Evolutionary conservation across 2,888 invertebrate species (phyloP), one percentile per base, ranked within the genome.

Genomic region (Apamea epomidion): DNA sequence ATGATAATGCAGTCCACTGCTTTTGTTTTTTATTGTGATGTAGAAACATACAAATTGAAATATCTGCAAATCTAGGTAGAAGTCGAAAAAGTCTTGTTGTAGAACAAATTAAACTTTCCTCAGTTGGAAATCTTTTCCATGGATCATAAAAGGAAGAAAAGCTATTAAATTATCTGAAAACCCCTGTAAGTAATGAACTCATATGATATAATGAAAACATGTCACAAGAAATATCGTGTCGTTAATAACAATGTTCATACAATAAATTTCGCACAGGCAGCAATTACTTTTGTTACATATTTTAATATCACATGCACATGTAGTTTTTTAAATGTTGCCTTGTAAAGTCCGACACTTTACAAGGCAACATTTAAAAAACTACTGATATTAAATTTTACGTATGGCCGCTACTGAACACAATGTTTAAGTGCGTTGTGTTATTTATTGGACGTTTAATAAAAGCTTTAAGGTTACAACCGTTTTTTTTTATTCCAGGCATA

Each of bases 251-350:
- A 87, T 84, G 45, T 78, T 14, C 60, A 54, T 48, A 58, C 78
- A 83, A 74, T 81, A 77, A 71, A 84, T 79, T 74, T 14, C 10
- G 45, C 68, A 37, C 58, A 71, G 70, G 16, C 54, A 70, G 29
- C 70, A 58, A 87, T 86, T 62, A 80, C 29, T 79, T 86, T 74
- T 62, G 74, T 81, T 58, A 16, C 79, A 84, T 79, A 79, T 78
- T 79, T 73, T 78, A 77, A 70, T 75, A 81, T 81, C 51, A 79
- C 2, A 70, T 72, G 64, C 68, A 60, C 58, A 62, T 70, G 72
- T 58, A 67, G 58, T 14, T 12, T 65, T 70, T 74, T 68, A 81
- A 79, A 77, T 81, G 84, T 81, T 64, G 70, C 75, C 42, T 51
- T 65, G 62, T 84, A 69, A 12, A 81, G 79, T n/a, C n/a, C n/a